Base-by-base conservation (phyloP, 1,140 invertebrate genomes). In the Scylla paramamosain region DNA sequence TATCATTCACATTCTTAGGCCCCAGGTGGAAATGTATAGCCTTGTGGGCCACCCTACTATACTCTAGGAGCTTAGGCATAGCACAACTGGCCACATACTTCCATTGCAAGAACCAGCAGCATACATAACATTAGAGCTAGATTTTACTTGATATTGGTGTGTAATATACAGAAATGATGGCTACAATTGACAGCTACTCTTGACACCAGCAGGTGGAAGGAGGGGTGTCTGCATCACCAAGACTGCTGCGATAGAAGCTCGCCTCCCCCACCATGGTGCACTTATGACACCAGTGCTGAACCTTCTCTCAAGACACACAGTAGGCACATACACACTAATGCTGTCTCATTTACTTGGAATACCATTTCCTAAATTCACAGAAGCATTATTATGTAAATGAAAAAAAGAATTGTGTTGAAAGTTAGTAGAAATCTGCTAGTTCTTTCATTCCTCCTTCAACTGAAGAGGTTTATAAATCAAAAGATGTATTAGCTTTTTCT, bases 221-320 rank as follows among this genome's bases (percentile, higher is more conserved):
- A 84, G 83, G 48, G 16, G 20, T 93, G 83, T 29, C 92, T 12
- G 39, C 83, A 20, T 93, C 92, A 12, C 92, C 92, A 86, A 93
- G 92, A 93, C 92, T 86, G 4, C 8, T 93, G 52, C 92, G 92
- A 84, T 93, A 93, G 92, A 93, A 48, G 88, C 31, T 28, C 46
- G 88, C 67, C n/a, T 77, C 67, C 25, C 67, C 67, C 20, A 77
- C 20, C 31, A 48, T 25, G 20, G 0, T n/a, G 48, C 12, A 90
- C 88, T 29, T 46, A 28, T 16, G 39, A 46, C 39, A 31, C 88
- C 45, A 52, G 45, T 46, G 31, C 39, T 29, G 88, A 52, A 90
- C 88, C 39, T 48, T 39, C 45, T 48, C 88, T 16, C 31, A n/a
- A 46, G 88, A 46, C 28, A 52, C 25, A 90, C n/a, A 90, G 39